Evolutionary conservation across 2,113 vertebrate species (phyloP).

Genomic region (Ardeotis arabs): DNA sequence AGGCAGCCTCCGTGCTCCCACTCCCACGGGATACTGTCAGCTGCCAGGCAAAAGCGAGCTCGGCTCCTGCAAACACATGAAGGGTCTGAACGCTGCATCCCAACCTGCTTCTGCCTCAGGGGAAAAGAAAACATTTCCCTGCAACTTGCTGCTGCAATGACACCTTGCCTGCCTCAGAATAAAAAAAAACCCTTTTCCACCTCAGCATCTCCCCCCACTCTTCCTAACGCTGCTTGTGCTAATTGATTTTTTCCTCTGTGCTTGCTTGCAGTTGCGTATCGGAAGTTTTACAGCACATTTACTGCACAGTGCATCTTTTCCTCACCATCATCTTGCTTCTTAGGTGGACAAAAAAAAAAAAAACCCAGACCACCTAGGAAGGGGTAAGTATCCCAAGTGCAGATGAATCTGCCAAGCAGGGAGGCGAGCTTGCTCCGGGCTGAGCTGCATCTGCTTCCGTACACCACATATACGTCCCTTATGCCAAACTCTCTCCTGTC

Average conservation of each 20-base stretch:
- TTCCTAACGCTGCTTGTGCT: slow-evolving; percentile 32
- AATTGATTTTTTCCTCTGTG: slow-evolving; percentile 44
- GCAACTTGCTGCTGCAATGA: too few relatives aligned
- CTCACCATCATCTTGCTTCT: neutral
- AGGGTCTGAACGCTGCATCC: neutral
- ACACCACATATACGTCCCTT: fast-evolving
- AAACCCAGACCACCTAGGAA: neutral
- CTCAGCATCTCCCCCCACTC: slow-evolving; percentile 9
- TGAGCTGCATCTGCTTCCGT: neutral
- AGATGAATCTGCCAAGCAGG: neutral
- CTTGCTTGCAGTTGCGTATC: neutral
- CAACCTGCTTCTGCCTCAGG: neutral
- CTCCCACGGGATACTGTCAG: neutral
- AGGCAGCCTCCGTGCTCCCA: neutral
- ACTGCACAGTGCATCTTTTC: neutral
- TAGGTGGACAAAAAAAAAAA: neutral
- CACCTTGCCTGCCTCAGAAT: neutral
- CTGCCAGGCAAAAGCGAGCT: neutral
- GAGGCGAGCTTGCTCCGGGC: neutral
- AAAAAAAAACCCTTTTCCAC: neutral
- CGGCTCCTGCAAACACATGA: neutral
- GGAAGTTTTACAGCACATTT: fast-evolving
- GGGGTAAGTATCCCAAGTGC: neutral
- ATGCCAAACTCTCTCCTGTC: neutral
- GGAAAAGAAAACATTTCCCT: neutral